Conservation (phyloP, 2,888 invertebrate genomes). For the Horisme vitalbata region DNA sequence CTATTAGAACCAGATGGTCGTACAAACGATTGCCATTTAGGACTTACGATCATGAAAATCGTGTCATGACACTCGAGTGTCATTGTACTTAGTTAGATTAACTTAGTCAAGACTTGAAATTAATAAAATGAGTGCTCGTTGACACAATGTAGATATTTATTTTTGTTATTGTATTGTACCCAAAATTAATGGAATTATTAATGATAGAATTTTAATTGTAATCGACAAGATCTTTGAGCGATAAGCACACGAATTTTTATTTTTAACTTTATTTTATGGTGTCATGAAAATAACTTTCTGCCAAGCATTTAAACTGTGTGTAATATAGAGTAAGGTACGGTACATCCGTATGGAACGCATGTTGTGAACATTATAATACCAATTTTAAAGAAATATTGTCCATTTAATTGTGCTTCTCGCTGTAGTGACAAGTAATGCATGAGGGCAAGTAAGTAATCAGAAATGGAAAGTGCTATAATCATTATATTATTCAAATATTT, state of each 20-base stretch:
- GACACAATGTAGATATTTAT: constrained; percentile 82
- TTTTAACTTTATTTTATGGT: constrained; percentile 37
- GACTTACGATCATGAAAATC: constrained; percentile 17
- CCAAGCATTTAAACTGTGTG: constrained; percentile 71
- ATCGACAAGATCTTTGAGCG: constrained; percentile 41
- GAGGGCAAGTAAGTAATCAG: constrained; percentile 63
- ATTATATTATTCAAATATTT: constrained; percentile 79
- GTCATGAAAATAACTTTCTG: constrained; percentile 49
- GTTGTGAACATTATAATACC: constrained; percentile 39
- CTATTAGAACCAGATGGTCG: constrained; percentile 4
- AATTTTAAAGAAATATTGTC: constrained; percentile 39
- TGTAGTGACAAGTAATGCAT: constrained; percentile 71
- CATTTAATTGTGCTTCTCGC: constrained; percentile 68
- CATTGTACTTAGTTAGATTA: constrained; percentile 78
- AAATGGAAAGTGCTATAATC: constrained; percentile 79
- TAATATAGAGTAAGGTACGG: constrained; percentile 57
- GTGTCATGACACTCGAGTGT: constrained; percentile 45
- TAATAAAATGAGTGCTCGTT: constrained; percentile 75
- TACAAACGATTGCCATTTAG: constrained; percentile 20
- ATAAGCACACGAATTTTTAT: constrained; percentile 27
- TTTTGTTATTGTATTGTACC: constrained; percentile 80
- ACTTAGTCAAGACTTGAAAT: constrained; percentile 74
- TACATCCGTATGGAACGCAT: constrained; percentile 43
- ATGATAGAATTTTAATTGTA: constrained; percentile 57
- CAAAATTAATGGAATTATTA: constrained; percentile 67